phyloP scores from a whole-genome alignment of 2,113 vertebrate genomes.

The Austrofundulus limnaeus region DNA sequence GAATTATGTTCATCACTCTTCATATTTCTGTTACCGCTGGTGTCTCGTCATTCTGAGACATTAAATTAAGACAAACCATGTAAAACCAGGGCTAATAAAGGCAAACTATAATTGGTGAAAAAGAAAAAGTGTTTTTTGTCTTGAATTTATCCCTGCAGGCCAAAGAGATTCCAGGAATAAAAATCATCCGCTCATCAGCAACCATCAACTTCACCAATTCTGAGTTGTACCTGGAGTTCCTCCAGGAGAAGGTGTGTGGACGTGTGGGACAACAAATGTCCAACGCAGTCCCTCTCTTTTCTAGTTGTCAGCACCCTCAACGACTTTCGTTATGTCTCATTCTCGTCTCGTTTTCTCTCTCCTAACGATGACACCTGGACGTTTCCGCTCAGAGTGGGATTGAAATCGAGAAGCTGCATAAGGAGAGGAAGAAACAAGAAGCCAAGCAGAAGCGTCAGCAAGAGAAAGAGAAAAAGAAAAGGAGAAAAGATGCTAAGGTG shows the following conservation, averaged over 20 bases:
- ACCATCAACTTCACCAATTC: slow-evolving; percentile 91
- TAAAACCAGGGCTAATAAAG: too few relatives aligned
- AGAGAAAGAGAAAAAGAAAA: slow-evolving; percentile 77
- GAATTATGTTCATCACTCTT: too few relatives aligned
- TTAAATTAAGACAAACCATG: too few relatives aligned
- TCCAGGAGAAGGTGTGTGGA: slow-evolving; percentile 85
- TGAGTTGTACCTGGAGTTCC: slow-evolving; percentile 84
- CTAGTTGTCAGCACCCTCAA: slow-evolving; percentile 9
- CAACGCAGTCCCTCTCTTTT: slow-evolving; percentile 11
- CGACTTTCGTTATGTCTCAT: slow-evolving; percentile 35
- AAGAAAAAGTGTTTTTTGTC: background rate
- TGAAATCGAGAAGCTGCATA: slow-evolving; percentile 81
- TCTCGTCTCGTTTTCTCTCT: slow-evolving; percentile 17
- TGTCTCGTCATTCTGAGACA: too few relatives aligned
- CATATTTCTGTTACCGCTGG: too few relatives aligned
- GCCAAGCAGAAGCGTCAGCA: slow-evolving; percentile 77
- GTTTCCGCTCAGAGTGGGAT: slow-evolving; percentile 80
- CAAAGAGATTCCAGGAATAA: slow-evolving; percentile 86
- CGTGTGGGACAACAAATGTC: slow-evolving; percentile 77
- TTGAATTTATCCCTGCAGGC: slow-evolving; percentile 75
- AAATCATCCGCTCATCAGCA: slow-evolving; percentile 88
- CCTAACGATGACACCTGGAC: slow-evolving; percentile 16
- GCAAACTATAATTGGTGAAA: too few relatives aligned
- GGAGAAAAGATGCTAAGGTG: slow-evolving; percentile 68
- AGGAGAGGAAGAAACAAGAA: slow-evolving; percentile 82